Base-by-base conservation (phyloP, 1,140 invertebrate genomes). In the Tetramorium parvispinum region DNA sequence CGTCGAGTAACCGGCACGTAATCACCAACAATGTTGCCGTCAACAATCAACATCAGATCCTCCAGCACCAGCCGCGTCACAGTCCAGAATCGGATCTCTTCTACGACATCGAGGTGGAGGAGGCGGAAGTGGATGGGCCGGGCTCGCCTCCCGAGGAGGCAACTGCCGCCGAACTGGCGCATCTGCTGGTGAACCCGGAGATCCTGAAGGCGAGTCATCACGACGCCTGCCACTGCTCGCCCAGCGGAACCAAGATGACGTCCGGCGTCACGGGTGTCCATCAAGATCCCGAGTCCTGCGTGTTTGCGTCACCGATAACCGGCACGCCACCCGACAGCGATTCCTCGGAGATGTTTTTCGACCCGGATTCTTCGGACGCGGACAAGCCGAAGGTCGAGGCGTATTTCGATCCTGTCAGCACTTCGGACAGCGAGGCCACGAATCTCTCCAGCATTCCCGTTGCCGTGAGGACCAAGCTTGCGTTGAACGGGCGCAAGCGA, bases 91-190 rank as follows among this genome's bases (percentile, higher is more conserved):
- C 95, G 59, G 96, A 97, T 85, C 95, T 96, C 2, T 96, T 96
- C 86, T 95, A 95, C 59, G 96, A 96, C 76, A 95, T 96, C 63
- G 96, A 96, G 82, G 94, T 96, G 61, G 97, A 97, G 91, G 93
- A 96, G 37, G 96, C 96, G 85, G 96, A 96, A 76, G 96, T 91
- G 0, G 86, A 92, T 11, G 85, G 96, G 57, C 96, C 97, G 0
- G 96, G 96, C 21, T 97, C 97, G 89, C 97, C 97, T 0, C 96
- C 96, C 4, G 97, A 97, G 82, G 97, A 97, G 91, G 95, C 95
- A 24, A 87, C 92, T 0, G 86, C 91, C 6, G 95, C 95, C 49
- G 94, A 93, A 40, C 51, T 92, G 13, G 90, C 91, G 0, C 87
- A 87, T 8, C 55, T 92, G 1, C 70, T 91, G 0, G 89, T 93